A percentile compares a stretch with the other conserved stretches of the same genome.
Conservation (phyloP, 2,888 invertebrate genomes). For the Drosophila merina region DNA sequence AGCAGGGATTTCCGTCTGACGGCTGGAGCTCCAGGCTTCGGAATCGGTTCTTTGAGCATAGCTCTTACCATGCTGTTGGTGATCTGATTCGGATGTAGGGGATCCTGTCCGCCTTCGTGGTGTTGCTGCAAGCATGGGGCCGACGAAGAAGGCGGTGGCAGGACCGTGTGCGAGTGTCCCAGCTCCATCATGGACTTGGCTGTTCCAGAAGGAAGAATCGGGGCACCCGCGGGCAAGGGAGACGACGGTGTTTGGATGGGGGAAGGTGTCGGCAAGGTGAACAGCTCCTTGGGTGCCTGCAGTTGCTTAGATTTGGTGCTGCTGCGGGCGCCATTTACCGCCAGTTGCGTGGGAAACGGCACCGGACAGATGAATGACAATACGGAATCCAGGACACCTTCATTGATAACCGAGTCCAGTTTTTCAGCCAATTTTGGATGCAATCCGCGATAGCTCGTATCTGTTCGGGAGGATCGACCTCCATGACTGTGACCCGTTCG, state of each 20-base stretch:
- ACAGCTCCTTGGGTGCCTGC: constrained; percentile 27
- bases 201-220: not conserved
- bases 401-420: constrained; percentile 88
- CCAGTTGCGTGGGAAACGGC: constrained; percentile 56
- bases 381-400: constrained; percentile 93
- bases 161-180: constrained; percentile 4
- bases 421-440: constrained; percentile 81
- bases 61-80: constrained; percentile 60
- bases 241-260: constrained; percentile 1
- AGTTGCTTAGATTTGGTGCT: constrained; percentile 39
- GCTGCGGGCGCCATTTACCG: constrained; percentile 9
- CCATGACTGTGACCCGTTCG: constrained; percentile 49
- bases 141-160: constrained; percentile 8
- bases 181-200: constrained; percentile 46
- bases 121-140: constrained; percentile 21
- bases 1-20: constrained; percentile 63
- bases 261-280: constrained; percentile 12
- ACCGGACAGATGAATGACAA: constrained; percentile 88
- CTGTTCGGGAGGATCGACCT: constrained; percentile 24
- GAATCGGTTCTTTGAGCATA: constrained; percentile 57
- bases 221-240: not conserved
- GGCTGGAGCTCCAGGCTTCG: constrained; percentile 26
- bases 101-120: constrained; percentile 4
- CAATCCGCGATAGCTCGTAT: constrained; percentile 53
- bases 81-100: constrained; percentile 2